A percentile compares a stretch with the other conserved stretches of the same genome.
Conservation (phyloP, 2,113 vertebrate genomes). For the Nibea albiflora region DNA sequence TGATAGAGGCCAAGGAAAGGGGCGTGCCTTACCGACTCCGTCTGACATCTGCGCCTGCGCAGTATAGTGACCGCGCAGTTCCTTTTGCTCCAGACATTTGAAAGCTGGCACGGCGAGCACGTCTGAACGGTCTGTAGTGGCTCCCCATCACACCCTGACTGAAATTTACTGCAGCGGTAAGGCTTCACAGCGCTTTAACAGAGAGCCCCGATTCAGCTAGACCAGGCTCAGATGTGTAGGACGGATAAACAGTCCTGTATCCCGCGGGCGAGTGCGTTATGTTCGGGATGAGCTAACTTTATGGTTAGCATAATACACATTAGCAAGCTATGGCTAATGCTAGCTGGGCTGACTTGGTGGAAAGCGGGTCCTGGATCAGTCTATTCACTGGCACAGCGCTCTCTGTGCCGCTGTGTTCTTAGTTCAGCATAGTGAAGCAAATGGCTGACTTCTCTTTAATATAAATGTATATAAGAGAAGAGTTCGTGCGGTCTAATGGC, state of each 20-base stretch:
- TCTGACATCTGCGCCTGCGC: conserved; percentile 72
- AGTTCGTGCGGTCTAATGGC: neutral
- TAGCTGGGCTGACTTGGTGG: conserved; percentile 51
- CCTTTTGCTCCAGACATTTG: conserved; percentile 70
- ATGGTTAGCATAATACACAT: conserved; percentile 48
- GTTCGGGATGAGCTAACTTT: conserved; percentile 49
- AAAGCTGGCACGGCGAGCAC: conserved; percentile 65
- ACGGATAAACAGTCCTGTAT: neutral
- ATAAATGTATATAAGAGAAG: accelerated
- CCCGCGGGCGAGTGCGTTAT: neutral
- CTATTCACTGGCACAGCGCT: conserved; percentile 54
- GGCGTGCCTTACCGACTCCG: conserved; percentile 31
- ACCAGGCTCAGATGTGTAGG: neutral
- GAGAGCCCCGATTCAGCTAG: accelerated
- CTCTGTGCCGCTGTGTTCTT: neutral
- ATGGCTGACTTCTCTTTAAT: accelerated
- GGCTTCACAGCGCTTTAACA: neutral
- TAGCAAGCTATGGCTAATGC: conserved; percentile 71
- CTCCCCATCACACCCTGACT: conserved; percentile 30
- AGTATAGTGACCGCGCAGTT: conserved; percentile 78
- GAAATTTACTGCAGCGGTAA: conserved; percentile 59
- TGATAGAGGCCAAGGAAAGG: neutral
- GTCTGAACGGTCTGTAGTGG: conserved; percentile 20
- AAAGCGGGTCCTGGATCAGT: conserved; percentile 50
- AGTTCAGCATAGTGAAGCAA: accelerated